These are phyloP conservation scores for Lutraria lutraria DNA, from an alignment of 2,888 invertebrate species.

Conservation along the genomic window DNA sequence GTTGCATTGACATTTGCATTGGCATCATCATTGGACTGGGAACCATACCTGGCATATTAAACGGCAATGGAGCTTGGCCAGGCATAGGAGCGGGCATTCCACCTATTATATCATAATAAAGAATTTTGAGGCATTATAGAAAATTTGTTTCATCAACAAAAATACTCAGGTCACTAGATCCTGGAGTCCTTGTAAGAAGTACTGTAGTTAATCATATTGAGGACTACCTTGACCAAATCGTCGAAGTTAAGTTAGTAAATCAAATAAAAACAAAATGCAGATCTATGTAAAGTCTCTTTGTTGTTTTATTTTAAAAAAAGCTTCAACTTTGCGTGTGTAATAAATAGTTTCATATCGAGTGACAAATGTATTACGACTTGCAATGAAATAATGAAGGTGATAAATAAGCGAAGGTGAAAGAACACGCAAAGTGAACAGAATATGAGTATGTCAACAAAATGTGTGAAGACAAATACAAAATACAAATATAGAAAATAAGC, in stretches of 20 bases:
- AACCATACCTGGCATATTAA: constrained; percentile 39
- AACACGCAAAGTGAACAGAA: neutral
- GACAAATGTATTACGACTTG: neutral
- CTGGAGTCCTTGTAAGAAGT: neutral
- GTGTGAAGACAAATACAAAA: neutral
- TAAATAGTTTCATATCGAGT: constrained; percentile 1
- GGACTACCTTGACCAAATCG: neutral
- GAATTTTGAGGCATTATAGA: neutral
- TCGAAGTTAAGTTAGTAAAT: neutral
- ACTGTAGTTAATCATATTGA: neutral
- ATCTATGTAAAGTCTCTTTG: neutral
- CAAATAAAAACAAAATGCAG: neutral
- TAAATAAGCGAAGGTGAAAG: neutral
- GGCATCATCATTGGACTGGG: constrained; percentile 33
- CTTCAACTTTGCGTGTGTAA: neutral
- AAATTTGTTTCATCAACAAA: neutral
- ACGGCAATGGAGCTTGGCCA: neutral
- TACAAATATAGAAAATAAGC: neutral
- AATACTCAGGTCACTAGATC: neutral
- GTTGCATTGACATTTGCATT: neutral
- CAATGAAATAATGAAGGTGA: neutral
- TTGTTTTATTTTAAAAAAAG: neutral
- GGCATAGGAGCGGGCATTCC: constrained; percentile 10
- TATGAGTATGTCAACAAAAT: neutral
- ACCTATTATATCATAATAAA: constrained; percentile 12